These are phyloP conservation scores for Palythoa grandis DNA, from an alignment of 92 coral and sea anemone species.

Conservation along the genomic window DNA sequence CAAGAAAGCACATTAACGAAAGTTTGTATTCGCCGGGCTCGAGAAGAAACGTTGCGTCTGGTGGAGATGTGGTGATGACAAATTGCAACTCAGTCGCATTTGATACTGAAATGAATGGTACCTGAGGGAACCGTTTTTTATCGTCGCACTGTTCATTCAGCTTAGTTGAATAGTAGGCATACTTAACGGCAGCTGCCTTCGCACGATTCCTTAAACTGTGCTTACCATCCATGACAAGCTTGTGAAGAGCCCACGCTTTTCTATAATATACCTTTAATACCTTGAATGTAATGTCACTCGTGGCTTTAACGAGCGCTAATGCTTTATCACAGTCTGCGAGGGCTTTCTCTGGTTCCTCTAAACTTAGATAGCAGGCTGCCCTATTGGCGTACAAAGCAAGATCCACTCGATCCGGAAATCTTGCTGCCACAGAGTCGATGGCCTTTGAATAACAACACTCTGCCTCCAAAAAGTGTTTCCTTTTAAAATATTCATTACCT, in stretches of 20 bases:
- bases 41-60: constrained; percentile 61
- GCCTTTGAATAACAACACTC: constrained; percentile 56
- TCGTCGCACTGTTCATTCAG: neutral
- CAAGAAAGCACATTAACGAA: neutral
- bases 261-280: constrained; percentile 44
- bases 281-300: constrained; percentile 18
- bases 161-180: constrained; percentile 47
- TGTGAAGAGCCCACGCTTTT: constrained; percentile 81
- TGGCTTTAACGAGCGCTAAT: neutral
- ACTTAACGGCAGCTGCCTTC: constrained; percentile 59
- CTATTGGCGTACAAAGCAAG: constrained; percentile 59
- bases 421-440: constrained; percentile 8
- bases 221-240: constrained; percentile 49
- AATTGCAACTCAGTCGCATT: constrained; percentile 43
- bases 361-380: constrained; percentile 62
- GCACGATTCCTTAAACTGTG: constrained; percentile 31
- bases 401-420: constrained; percentile 34
- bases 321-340: constrained; percentile 72
- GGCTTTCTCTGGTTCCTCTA: constrained; percentile 64
- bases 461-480: constrained; percentile 47
- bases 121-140: constrained; percentile 52
- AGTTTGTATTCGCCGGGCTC: constrained; percentile 61
- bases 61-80: neutral
- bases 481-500: constrained; percentile 63
- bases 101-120: constrained; percentile 29